Percentiles rank a stretch among this genome's conserved stretches.
Evolutionary conservation across 2,888 invertebrate genomes (phyloP).

Genomic region (Sminthurinus aureus): DNA sequence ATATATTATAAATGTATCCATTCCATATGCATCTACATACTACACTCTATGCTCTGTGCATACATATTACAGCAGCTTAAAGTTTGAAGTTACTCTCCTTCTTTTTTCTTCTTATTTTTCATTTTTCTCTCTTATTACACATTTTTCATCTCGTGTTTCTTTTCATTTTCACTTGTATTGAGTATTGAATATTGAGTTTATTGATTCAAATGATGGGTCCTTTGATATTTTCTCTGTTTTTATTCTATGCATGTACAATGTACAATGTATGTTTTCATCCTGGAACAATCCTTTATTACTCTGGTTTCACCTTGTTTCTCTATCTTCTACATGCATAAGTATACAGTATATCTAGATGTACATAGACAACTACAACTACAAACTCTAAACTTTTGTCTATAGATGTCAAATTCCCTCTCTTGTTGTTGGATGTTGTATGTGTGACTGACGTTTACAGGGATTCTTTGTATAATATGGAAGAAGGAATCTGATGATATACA

Average conservation of each 20-base stretch:
- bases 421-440: background rate
- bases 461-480: background rate
- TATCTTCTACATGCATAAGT: background rate
- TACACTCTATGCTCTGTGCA: too few relatives aligned
- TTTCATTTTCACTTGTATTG: slow-evolving; percentile 6
- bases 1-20: background rate
- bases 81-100: slow-evolving; percentile 5
- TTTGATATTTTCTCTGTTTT: background rate
- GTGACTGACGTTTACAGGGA: background rate
- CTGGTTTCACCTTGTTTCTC: background rate
- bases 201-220: slow-evolving; percentile 36
- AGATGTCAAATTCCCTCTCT: background rate
- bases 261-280: background rate
- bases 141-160: background rate
- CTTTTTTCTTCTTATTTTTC: background rate
- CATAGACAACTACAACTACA: background rate
- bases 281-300: background rate
- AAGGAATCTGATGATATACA: background rate
- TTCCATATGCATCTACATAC: background rate
- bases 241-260: background rate
- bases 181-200: slow-evolving; percentile 11
- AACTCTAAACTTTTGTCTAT: background rate
- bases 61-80: background rate
- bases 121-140: background rate
- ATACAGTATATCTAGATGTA: background rate